phyloP scores from a whole-genome alignment of 1,140 invertebrate species.

The Heliconius hermathena region DNA sequence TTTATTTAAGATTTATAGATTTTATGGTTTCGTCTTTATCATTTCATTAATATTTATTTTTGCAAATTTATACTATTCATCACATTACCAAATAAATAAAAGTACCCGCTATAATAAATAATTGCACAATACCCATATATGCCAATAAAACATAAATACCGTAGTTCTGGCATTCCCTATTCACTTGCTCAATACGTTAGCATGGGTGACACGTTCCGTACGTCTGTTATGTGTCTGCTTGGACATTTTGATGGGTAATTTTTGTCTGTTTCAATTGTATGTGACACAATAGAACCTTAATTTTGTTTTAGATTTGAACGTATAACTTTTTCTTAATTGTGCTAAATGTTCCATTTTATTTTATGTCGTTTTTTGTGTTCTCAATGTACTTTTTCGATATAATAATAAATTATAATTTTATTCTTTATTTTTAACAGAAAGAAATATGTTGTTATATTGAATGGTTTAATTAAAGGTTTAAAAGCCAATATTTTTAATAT shows the following conservation, averaged over 20 bases:
- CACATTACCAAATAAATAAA: not conserved
- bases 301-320: not conserved
- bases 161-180: slow-evolving; percentile 35
- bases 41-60: no score
- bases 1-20: no score
- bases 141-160: slow-evolving; percentile 23
- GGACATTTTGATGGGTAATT: slow-evolving; percentile 26
- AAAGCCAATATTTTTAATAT: no score
- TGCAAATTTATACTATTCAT: not conserved
- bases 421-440: no score
- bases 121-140: slow-evolving; percentile 10
- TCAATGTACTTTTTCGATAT: no score
- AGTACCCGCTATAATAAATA: not conserved
- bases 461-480: no score
- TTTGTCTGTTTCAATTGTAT: slow-evolving; percentile 20
- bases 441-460: no score
- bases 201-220: slow-evolving; percentile 33
- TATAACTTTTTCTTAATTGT: not conserved
- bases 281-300: not conserved
- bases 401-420: no score
- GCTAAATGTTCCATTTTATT: not conserved
- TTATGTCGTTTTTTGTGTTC: no score
- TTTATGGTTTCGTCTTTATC: no score
- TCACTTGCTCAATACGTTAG: slow-evolving; percentile 37
- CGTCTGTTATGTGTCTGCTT: slow-evolving; percentile 32